A percentile compares a stretch with the other conserved stretches of the same genome.
phyloP scores from a whole-genome alignment of 2,797 vertebrate species.

The Poeciliopsis presidionis region DNA sequence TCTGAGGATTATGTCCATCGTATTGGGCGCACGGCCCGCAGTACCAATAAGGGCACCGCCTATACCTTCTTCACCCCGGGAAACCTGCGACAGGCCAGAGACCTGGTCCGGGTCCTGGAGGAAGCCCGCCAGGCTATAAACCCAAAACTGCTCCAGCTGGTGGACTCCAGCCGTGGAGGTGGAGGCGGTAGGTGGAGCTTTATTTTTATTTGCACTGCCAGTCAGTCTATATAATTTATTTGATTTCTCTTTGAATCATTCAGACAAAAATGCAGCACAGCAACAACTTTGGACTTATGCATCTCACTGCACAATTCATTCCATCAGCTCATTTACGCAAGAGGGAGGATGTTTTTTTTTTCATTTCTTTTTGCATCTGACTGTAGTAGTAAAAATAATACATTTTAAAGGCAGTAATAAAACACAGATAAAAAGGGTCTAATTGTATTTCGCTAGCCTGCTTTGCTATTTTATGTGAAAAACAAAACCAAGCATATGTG shows the following conservation, averaged over 20 bases:
- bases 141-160: slow-evolving; percentile 95
- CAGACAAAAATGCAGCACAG: not conserved
- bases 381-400: not conserved
- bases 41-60: slow-evolving; percentile 98
- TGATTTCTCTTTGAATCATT: not conserved
- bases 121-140: slow-evolving; percentile 98
- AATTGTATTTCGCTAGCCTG: too few relatives aligned
- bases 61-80: slow-evolving; percentile 99
- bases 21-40: slow-evolving; percentile 96
- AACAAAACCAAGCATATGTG: too few relatives aligned
- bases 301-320: not conserved
- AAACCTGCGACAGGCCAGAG: slow-evolving; percentile 94
- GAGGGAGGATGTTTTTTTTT: not conserved
- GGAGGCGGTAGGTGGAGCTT: slow-evolving; percentile 80
- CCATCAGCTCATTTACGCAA: too few relatives aligned
- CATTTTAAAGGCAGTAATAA: too few relatives aligned
- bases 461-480: too few relatives aligned
- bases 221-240: not conserved
- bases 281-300: not conserved
- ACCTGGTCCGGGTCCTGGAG: slow-evolving; percentile 93
- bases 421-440: too few relatives aligned
- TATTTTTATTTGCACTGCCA: not conserved
- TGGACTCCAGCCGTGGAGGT: slow-evolving; percentile 89
- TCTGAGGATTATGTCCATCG: slow-evolving; percentile 98
- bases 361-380: not conserved